A percentile compares a stretch with the other conserved stretches of the same genome.
Conservation (phyloP, 2,113 vertebrate genomes). For the Neogale vison region DNA sequence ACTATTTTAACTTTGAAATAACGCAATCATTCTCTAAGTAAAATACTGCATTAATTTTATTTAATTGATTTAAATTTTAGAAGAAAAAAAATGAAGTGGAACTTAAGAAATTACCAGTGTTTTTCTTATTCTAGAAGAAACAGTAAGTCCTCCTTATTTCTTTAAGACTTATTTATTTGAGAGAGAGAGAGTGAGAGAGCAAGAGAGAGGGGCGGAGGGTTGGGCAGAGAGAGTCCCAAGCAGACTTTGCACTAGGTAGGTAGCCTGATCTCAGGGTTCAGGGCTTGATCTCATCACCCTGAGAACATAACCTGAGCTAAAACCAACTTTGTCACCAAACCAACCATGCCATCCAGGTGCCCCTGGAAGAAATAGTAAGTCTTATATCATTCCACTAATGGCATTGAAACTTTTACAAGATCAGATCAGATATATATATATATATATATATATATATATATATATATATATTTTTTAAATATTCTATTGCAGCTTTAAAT, state of each 20-base stretch:
- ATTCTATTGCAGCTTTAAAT: background rate
- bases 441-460: too few species aligned
- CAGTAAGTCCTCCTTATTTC: background rate
- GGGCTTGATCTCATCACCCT: background rate
- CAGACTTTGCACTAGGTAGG: background rate
- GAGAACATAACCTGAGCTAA: background rate
- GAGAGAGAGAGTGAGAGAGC: background rate
- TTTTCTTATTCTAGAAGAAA: background rate
- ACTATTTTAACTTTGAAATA: background rate
- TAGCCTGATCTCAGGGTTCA: background rate
- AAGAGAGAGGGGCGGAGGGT: background rate
- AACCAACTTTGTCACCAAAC: background rate
- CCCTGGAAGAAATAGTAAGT: background rate
- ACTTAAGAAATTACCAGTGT: background rate
- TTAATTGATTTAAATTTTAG: conserved; percentile 36
- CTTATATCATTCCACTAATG: background rate
- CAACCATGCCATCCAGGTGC: background rate
- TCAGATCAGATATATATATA: background rate
- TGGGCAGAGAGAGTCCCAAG: background rate
- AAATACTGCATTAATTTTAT: background rate
- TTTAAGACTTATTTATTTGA: background rate
- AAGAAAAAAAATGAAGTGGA: background rate
- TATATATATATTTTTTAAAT: background rate
- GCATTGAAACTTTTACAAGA: background rate
- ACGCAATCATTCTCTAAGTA: background rate